Evolutionary conservation across 2,888 invertebrate species (phyloP).

Genomic region (Anodontia alba): DNA sequence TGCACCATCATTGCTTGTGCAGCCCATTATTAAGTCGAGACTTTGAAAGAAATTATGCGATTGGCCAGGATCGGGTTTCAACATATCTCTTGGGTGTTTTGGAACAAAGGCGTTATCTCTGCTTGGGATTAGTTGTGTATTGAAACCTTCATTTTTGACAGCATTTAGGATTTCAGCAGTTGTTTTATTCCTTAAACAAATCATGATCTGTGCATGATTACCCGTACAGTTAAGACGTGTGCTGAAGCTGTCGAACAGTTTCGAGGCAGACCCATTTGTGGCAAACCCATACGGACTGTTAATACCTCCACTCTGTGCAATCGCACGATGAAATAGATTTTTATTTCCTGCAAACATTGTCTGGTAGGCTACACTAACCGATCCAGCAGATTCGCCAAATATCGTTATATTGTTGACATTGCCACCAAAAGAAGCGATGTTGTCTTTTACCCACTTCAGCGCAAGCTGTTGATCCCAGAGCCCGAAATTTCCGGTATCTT

Average conservation of each 20-base stretch:
- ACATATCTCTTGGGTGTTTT: neutral
- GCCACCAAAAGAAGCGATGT: neutral
- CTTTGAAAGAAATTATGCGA: neutral
- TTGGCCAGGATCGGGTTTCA: neutral
- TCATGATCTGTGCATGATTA: neutral
- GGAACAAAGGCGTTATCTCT: neutral
- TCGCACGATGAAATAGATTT: neutral
- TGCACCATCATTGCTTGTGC: neutral
- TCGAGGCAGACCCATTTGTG: slow-evolving; percentile 12
- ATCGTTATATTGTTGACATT: neutral
- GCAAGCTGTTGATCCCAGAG: slow-evolving; percentile 1
- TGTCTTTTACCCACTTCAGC: neutral
- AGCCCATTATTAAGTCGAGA: neutral
- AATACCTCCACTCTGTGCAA: neutral
- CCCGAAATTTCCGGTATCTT: neutral
- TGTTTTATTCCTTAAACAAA: slow-evolving; percentile 20
- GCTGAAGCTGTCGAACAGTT: slow-evolving; percentile 1
- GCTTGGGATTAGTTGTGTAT: neutral
- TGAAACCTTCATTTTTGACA: neutral
- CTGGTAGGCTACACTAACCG: neutral
- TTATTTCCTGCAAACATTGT: neutral
- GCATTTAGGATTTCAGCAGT: neutral
- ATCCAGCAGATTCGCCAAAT: neutral
- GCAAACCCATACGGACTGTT: neutral
- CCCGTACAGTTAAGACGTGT: neutral